Conservation (phyloP, 2,888 invertebrate genomes). For the Oxyteleia sp. region DNA sequence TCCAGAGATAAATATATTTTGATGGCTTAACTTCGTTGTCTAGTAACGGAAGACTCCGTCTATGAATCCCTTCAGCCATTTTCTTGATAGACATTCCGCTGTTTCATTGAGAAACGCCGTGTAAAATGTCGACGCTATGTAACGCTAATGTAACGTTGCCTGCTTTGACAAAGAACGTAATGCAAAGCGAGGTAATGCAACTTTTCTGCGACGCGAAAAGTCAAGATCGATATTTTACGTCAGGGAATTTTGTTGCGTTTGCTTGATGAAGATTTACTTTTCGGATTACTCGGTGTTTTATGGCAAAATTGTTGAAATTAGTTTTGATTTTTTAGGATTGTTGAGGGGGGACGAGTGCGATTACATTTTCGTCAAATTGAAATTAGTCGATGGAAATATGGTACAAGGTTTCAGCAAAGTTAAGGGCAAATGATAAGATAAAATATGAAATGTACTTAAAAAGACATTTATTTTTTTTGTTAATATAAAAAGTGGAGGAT, state of each 20-base stretch:
- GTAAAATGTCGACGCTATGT: slow-evolving; percentile 54
- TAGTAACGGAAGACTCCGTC: slow-evolving; percentile 68
- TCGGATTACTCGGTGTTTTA: slow-evolving; percentile 5
- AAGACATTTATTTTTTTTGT: no score
- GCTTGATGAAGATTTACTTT: slow-evolving; percentile 22
- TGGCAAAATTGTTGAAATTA: neutral
- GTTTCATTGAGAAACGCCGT: slow-evolving; percentile 59
- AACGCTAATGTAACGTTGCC: slow-evolving; percentile 63
- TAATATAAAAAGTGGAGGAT: no score
- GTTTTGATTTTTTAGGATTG: no score
- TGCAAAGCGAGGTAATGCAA: slow-evolving; percentile 58
- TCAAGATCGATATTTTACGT: slow-evolving; percentile 53
- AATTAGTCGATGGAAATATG: neutral
- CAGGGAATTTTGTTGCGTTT: slow-evolving; percentile 34
- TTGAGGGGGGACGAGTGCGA: neutral
- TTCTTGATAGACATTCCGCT: slow-evolving; percentile 63
- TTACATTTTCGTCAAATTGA: neutral
- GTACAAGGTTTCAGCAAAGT: no score
- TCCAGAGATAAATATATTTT: slow-evolving; percentile 74
- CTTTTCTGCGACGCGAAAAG: slow-evolving; percentile 59
- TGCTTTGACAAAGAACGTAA: slow-evolving; percentile 67
- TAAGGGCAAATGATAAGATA: no score
- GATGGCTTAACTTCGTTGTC: slow-evolving; percentile 73
- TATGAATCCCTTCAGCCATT: slow-evolving; percentile 69
- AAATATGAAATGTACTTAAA: no score